Percentiles rank a stretch among this genome's conserved stretches.
phyloP scores from a whole-genome alignment of 1,140 invertebrate genomes.

The Drosophila orena region DNA sequence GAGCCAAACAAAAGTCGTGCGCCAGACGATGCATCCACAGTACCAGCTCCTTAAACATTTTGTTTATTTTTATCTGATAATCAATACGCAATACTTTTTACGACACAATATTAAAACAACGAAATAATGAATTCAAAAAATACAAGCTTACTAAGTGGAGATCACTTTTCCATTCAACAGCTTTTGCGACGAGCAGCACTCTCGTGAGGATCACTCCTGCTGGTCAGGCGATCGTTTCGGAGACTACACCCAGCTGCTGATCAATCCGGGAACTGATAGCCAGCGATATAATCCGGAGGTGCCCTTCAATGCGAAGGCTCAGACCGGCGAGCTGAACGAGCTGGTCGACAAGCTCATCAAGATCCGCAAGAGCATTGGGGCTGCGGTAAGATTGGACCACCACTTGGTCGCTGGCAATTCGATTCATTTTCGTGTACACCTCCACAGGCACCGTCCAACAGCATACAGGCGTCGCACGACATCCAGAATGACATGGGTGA shows the following conservation, averaged over 20 bases:
- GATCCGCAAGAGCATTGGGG: conserved; percentile 75
- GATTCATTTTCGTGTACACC: background rate
- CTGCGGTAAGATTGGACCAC: conserved; percentile 44
- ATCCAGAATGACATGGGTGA: conserved; percentile 84
- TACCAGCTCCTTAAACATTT: conserved; percentile 68
- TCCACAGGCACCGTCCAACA: conserved; percentile 56
- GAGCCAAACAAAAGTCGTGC: conserved; percentile 50
- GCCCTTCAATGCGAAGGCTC: conserved; percentile 60
- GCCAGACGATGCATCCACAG: conserved; percentile 44
- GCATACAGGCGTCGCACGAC: conserved; percentile 62
- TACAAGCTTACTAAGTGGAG: conserved; percentile 26
- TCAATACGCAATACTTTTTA: background rate
- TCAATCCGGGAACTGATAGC: conserved; percentile 58
- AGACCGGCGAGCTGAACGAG: conserved; percentile 70
- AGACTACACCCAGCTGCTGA: conserved; percentile 79
- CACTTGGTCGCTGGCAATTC: fast-evolving
- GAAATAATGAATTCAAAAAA: background rate
- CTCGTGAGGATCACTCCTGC: conserved; percentile 72
- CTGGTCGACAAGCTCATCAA: conserved; percentile 81
- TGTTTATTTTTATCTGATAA: conserved; percentile 7
- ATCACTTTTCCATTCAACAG: conserved; percentile 26
- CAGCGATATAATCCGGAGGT: conserved; percentile 84
- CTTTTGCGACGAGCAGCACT: conserved; percentile 77
- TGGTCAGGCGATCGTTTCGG: conserved; percentile 84
- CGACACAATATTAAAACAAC: background rate